Base-by-base conservation (phyloP, 2,113 vertebrate genomes). In the Sialia sialis region DNA sequence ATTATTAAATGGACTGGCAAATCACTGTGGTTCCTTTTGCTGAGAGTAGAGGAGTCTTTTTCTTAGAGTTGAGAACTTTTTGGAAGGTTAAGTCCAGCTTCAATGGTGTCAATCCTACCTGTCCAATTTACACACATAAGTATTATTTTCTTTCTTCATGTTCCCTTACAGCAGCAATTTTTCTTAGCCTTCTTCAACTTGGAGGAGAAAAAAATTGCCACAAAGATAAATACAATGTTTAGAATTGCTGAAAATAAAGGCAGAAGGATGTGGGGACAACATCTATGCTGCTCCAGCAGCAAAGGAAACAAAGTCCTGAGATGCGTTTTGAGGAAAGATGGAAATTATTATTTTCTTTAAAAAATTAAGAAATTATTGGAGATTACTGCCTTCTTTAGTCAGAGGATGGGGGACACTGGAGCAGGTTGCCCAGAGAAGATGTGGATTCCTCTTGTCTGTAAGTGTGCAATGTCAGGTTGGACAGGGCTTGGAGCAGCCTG, bases 401-500 rank as follows among this genome's bases (percentile, higher is more conserved):
- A 46, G 29, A 82, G 23, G 19, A 5, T 46, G 7, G 32, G 20
- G 15, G 20, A 4, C 38, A 11, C 39, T 68, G 30, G 25, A 7
- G 60, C 4, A 60, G 13, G 20, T 0, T 75, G 7, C 16, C 10
- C 62, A 82, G 62, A 41, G 39, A 26, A 34, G 8, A 5, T 46
- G n/a, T 34, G 70, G 21, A 7, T 68, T 9, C 8, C 4, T 30
- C 12, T 58, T 30, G 13, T 8, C 54, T 82, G 62, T 20, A 10
- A 68, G 25, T 14, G 20, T 9, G 11, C 69, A 48, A 60, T 54
- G n/a, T 5, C 54, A 60, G 16, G 19, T 0, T 81, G 76, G 52
- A 38, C 0, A 0, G 22, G 23, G 13, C 13, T 67, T 82, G 62
- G 34, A 62, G 26, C 25, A 48, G 0, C 55, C 21, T 60, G 78